Evolutionary conservation across 2,888 invertebrate genomes (phyloP).

Genomic region (Argyresthia albistria): DNA sequence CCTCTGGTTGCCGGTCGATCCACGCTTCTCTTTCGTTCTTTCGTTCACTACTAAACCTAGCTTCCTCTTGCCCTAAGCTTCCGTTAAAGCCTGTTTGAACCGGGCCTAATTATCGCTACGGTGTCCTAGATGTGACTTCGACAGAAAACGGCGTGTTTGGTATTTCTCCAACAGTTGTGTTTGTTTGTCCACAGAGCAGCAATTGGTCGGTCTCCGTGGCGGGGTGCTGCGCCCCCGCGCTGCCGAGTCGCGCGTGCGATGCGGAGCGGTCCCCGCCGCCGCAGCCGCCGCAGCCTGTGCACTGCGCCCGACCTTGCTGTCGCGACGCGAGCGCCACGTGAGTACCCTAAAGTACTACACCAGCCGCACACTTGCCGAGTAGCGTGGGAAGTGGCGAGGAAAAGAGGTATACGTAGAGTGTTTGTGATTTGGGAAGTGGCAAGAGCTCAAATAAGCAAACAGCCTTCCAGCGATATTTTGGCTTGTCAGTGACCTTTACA

Average conservation of each 20-base stretch:
- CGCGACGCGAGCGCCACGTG: conserved; percentile 2
- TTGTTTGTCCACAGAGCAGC: conserved; percentile 40
- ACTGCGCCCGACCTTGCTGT: conserved; percentile 53
- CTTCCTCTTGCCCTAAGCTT: too few species aligned
- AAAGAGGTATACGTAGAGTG: neutral
- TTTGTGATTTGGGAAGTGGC: neutral
- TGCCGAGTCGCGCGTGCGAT: conserved; percentile 67
- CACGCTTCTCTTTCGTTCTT: too few species aligned
- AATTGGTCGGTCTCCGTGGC: conserved; percentile 57
- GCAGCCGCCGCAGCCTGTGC: conserved; percentile 45
- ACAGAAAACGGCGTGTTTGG: too few species aligned
- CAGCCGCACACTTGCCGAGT: neutral
- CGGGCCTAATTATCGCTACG: too few species aligned
- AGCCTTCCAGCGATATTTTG: too few species aligned
- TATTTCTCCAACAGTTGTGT: too few species aligned
- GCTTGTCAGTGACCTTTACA: too few species aligned
- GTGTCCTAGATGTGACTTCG: too few species aligned
- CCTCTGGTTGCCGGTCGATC: too few species aligned
- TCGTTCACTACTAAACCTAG: too few species aligned
- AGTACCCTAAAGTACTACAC: neutral
- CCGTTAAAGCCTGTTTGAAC: too few species aligned
- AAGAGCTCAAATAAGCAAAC: too few species aligned
- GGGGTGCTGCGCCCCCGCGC: conserved; percentile 61
- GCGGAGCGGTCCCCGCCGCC: conserved; percentile 66
- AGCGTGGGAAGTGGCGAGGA: neutral